Evolutionary conservation across 1,140 invertebrate species (phyloP).

Genomic region (Temnothorax nylanderi): DNA sequence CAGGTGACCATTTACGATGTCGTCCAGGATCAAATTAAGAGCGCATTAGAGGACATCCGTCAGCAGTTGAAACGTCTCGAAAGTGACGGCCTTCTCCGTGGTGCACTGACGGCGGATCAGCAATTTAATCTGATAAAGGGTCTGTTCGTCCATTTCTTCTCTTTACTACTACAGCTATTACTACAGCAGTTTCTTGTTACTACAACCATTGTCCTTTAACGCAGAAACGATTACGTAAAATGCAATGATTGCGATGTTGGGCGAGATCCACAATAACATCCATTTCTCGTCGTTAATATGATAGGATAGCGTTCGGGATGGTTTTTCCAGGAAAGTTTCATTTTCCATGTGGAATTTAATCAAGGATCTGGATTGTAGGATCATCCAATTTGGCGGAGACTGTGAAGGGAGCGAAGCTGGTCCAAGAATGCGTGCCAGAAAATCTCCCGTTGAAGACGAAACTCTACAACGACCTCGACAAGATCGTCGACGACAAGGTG

Average conservation of each 20-base stretch:
- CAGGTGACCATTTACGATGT: slow-evolving; percentile 95
- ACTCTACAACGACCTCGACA: slow-evolving; percentile 92
- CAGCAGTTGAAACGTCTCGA: slow-evolving; percentile 91
- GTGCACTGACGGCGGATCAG: slow-evolving; percentile 89
- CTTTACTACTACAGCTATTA: no score
- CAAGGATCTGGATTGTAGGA: slow-evolving; percentile 83
- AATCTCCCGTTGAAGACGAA: slow-evolving; percentile 93
- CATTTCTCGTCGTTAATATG: no score
- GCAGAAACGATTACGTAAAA: background rate
- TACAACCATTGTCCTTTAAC: background rate
- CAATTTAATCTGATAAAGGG: slow-evolving; percentile 93
- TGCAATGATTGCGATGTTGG: background rate
- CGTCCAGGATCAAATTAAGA: slow-evolving; percentile 90
- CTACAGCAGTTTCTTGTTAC: background rate
- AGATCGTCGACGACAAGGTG: slow-evolving; percentile 89
- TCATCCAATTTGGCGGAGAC: slow-evolving; percentile 88
- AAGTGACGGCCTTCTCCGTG: slow-evolving; percentile 90
- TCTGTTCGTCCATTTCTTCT: slow-evolving; percentile 73
- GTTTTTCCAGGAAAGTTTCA: background rate
- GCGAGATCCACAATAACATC: background rate
- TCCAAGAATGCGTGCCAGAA: slow-evolving; percentile 98
- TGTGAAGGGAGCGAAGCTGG: slow-evolving; percentile 90
- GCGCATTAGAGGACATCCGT: slow-evolving; percentile 91
- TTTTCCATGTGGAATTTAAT: background rate
- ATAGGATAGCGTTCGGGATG: background rate